A percentile compares a stretch with the other conserved stretches of the same genome.
phyloP scores from a whole-genome alignment of 2,797 vertebrate species.

The Limosa lapponica region DNA sequence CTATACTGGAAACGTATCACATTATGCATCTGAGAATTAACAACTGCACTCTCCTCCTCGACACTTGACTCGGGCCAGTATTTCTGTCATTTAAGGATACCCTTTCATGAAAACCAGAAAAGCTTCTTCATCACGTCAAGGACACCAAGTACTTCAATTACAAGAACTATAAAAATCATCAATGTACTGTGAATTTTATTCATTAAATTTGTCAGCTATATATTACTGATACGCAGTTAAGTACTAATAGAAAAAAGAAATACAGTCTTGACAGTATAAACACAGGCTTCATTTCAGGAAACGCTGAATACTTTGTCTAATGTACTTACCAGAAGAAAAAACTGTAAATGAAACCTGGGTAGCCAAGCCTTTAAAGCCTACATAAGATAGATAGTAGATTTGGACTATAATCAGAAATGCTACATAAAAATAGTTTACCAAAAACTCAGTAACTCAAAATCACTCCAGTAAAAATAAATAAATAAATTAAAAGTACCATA shows the following conservation, averaged over 20 bases:
- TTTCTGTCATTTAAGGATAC: background rate
- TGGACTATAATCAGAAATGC: background rate
- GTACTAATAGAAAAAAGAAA: background rate
- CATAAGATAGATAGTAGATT: background rate
- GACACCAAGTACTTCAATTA: constrained; percentile 21
- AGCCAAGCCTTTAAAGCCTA: background rate
- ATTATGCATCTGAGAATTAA: background rate
- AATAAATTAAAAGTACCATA: background rate
- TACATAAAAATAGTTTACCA: background rate
- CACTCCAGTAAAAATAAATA: background rate
- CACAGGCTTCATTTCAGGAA: background rate
- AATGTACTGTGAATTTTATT: background rate
- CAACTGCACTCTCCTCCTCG: background rate
- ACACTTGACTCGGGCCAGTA: background rate
- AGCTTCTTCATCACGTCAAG: background rate
- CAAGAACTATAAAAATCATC: constrained; percentile 31
- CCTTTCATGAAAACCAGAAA: background rate
- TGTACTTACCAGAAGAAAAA: background rate
- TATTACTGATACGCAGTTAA: background rate
- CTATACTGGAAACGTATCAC: background rate
- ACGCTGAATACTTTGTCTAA: background rate
- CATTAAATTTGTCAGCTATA: background rate
- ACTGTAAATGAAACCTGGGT: background rate
- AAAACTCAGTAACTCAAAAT: background rate
- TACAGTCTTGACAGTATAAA: background rate